Conservation (phyloP, 2,113 vertebrate species). For the Oryzias melastigma region DNA sequence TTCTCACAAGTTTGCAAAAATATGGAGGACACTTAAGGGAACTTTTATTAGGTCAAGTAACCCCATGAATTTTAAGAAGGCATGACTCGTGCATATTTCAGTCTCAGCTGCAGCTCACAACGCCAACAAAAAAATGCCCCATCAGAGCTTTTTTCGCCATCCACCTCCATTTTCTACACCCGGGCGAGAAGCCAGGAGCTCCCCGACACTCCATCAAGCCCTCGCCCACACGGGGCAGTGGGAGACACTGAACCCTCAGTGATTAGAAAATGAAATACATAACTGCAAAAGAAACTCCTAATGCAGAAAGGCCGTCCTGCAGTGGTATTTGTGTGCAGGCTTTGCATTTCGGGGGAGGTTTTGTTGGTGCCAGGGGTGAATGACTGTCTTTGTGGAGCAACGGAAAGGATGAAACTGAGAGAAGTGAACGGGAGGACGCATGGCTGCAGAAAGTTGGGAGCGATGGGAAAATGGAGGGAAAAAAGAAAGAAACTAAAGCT, state of each 20-base stretch:
- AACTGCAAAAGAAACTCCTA: conserved; percentile 26
- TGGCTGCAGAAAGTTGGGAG: not conserved
- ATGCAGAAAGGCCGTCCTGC: conserved; percentile 49
- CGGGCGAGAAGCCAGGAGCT: conserved; percentile 48
- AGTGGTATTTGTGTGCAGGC: conserved; percentile 43
- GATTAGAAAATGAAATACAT: conserved; percentile 26
- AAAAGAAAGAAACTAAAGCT: conserved; percentile 22
- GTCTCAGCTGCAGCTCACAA: conserved; percentile 11
- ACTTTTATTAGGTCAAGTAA: conserved; percentile 1
- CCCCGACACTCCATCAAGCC: conserved; percentile 20
- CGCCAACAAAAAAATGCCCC: conserved; percentile 29
- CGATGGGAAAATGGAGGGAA: not conserved
- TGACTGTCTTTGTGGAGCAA: conserved; percentile 55
- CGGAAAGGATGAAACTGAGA: conserved; percentile 59
- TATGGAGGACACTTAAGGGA: not conserved
- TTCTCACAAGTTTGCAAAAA: no score
- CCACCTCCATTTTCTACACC: conserved; percentile 31
- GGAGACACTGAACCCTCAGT: conserved; percentile 65
- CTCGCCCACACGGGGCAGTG: conserved; percentile 47
- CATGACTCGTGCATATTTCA: conserved; percentile 51
- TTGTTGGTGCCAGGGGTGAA: conserved; percentile 59
- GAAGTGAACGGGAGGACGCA: conserved; percentile 33
- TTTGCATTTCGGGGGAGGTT: conserved; percentile 47
- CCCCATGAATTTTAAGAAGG: conserved; percentile 27
- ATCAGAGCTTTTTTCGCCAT: conserved; percentile 51